phyloP scores from a whole-genome alignment of 1,140 invertebrate species.

The Pseudomyrmex pallidus region DNA sequence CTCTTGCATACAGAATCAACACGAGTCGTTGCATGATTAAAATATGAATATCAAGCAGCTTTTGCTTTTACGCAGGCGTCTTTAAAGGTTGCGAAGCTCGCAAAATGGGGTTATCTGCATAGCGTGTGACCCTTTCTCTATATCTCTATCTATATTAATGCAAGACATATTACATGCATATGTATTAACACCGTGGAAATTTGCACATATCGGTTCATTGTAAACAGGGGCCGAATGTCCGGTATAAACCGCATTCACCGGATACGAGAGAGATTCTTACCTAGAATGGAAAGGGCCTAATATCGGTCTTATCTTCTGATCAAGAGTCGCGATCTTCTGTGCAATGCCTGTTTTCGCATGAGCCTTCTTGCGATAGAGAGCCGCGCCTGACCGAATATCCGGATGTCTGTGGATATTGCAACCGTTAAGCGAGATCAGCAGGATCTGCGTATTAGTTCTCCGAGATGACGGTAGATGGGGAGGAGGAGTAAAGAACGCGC shows the following conservation, averaged over 20 bases:
- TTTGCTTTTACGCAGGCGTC: background rate
- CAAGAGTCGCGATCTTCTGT: background rate
- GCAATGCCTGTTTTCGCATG: slow-evolving; percentile 12
- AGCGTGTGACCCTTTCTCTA: background rate
- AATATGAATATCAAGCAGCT: slow-evolving; percentile 44
- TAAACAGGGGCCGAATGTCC: background rate
- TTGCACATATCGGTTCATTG: background rate
- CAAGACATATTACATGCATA: background rate
- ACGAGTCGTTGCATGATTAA: slow-evolving; percentile 43
- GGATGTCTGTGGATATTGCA: slow-evolving; percentile 22
- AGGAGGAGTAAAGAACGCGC: background rate
- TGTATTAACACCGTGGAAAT: background rate
- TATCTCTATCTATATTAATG: background rate
- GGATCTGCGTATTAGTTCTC: slow-evolving; percentile 29
- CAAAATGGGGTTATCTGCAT: background rate
- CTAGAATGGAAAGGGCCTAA: slow-evolving; percentile 4
- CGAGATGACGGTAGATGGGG: background rate
- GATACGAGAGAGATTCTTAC: background rate
- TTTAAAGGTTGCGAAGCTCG: slow-evolving; percentile 2
- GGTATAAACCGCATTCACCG: background rate
- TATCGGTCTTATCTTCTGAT: slow-evolving; percentile 26
- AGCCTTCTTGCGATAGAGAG: slow-evolving; percentile 4
- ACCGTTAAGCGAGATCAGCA: slow-evolving; percentile 40
- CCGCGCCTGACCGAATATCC: background rate
- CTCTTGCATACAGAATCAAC: slow-evolving; percentile 35